Base-by-base conservation (phyloP, 2,113 vertebrate genomes). In the Carassius carassius region DNA sequence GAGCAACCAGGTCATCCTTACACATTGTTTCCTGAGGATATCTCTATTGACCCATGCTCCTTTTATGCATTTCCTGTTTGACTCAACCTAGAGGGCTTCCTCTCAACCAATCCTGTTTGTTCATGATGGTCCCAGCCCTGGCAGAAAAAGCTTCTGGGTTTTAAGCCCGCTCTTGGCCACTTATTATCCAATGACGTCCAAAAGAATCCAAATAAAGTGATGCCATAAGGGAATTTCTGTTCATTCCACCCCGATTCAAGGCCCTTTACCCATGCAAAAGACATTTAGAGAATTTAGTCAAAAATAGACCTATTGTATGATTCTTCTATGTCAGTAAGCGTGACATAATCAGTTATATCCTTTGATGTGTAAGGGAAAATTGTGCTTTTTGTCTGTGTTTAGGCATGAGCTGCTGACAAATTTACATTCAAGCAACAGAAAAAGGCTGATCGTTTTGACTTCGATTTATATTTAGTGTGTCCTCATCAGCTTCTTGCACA, bases 1-100 rank as follows among this genome's bases (percentile, higher is more conserved):
- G 58, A 23, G 67, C 86, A 67, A 90, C 79, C 37, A 84, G 83
- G 86, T 74, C 63, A 88, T 21, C 89, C 44, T 81, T 76, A 58
- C 54, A 49, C n/a, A 47, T 81, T 82, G 23, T 37, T 70, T 72
- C 13, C 29, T 25, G 76, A 83, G 73, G 49, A 56, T 75, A 29
- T 49, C 63, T 76, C n/a, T 41, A 90, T 82, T 91, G 84, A 14
- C n/a, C 17, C 29, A 60, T 19, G 3, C 35, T 60, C 29, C 54
- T 70, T 47, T 21, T 21, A 47, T 82, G 56, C 86, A 85, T 37
- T 73, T 78, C 80, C 65, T 85, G 41, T 32, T 58, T 60, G 25
- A 41, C 23, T 41, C 25, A 35, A 54, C 35, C 85, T 32, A 37
- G 14, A 70, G 37, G n/a, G 54, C 41, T 51, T 75, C 41, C 9